Conservation (phyloP, 1,140 invertebrate genomes). For the Tachypleus tridentatus region DNA sequence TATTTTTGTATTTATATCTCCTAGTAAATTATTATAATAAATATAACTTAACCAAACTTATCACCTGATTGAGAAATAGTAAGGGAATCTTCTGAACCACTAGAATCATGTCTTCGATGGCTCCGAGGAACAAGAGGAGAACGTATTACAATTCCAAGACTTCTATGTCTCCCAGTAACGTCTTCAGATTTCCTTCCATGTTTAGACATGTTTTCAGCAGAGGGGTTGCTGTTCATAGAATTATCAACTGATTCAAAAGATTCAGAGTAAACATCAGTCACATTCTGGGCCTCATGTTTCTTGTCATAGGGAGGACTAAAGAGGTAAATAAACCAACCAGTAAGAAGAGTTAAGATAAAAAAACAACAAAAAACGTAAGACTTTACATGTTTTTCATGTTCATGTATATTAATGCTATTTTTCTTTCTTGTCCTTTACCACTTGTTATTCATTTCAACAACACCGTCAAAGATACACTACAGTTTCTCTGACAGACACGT, state of each 20-base stretch:
- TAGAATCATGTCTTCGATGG: constrained; percentile 32
- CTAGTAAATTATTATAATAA: too few species aligned
- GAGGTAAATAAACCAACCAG: too few species aligned
- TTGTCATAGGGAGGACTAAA: too few species aligned
- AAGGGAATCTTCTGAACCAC: constrained; percentile 44
- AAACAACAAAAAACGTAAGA: too few species aligned
- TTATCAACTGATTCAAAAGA: constrained; percentile 18
- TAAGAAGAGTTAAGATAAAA: too few species aligned
- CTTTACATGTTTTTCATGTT: too few species aligned
- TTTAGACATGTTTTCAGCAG: not conserved
- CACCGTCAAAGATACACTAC: too few species aligned
- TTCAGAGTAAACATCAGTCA: constrained; percentile 15
- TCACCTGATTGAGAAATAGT: constrained; percentile 36
- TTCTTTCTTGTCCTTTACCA: too few species aligned
- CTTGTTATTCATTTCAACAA: too few species aligned
- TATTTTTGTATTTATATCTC: too few species aligned
- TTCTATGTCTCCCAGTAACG: not conserved
- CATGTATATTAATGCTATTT: too few species aligned
- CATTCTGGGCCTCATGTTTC: not conserved
- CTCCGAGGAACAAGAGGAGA: constrained; percentile 26
- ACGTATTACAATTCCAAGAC: constrained; percentile 18
- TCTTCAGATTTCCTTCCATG: not conserved
- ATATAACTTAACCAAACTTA: not conserved
- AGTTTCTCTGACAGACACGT: too few species aligned
- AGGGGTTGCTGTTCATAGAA: not conserved